Evolutionary conservation across 2,113 vertebrate genomes (phyloP).

Genomic region (Sakesphorus luctuosus): DNA sequence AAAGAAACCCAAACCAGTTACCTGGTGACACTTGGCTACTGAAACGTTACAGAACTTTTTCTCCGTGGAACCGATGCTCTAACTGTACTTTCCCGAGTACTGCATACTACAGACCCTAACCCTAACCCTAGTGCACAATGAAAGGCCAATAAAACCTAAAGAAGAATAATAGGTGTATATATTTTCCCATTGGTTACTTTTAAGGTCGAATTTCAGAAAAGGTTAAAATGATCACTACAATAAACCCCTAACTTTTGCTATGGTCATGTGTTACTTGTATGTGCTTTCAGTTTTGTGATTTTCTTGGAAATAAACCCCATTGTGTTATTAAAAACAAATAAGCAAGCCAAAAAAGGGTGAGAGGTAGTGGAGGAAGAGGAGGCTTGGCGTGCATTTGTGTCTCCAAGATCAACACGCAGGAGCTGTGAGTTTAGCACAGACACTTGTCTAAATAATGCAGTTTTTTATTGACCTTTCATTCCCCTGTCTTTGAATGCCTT

Average conservation of each 20-base stretch:
- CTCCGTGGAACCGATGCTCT: conserved; percentile 60
- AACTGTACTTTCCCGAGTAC: conserved; percentile 1
- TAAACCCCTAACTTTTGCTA: background rate
- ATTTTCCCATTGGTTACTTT: background rate
- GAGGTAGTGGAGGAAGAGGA: background rate
- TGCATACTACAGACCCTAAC: too few species aligned
- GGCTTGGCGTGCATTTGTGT: background rate
- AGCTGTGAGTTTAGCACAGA: background rate
- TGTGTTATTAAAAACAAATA: background rate
- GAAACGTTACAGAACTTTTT: conserved; percentile 54
- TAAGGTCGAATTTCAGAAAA: background rate
- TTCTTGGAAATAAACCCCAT: background rate
- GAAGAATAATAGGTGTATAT: background rate
- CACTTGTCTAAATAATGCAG: background rate
- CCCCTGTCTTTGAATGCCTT: background rate
- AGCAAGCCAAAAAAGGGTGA: background rate
- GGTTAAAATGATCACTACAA: background rate
- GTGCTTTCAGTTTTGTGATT: background rate
- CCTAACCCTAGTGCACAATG: background rate
- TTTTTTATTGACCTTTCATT: conserved; percentile 18
- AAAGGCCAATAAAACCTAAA: background rate
- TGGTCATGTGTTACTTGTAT: background rate
- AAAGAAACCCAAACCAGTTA: background rate
- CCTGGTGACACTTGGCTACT: conserved; percentile 62
- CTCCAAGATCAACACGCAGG: background rate